Evolutionary conservation across 2,113 vertebrate species (phyloP).

Genomic region (Paedocypris sp.): DNA sequence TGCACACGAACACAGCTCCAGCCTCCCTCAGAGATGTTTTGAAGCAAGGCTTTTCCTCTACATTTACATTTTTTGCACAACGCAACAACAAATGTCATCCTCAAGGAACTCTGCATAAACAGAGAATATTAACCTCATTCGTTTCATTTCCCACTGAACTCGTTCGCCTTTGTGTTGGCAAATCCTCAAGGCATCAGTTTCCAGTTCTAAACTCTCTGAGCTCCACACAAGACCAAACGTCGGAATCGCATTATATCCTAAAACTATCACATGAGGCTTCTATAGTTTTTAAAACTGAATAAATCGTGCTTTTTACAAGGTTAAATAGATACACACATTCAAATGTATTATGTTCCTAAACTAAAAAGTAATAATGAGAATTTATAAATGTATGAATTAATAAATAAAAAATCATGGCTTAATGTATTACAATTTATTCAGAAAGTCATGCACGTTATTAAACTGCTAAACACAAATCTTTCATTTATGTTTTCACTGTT

Average conservation of each 20-base stretch:
- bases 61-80: constrained; percentile 24
- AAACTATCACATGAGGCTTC: background rate
- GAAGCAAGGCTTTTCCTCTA: background rate
- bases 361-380: too few relatives aligned
- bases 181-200: constrained; percentile 7
- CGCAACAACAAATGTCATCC: constrained; percentile 28
- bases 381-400: too few relatives aligned
- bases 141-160: constrained; percentile 18
- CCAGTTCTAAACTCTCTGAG: background rate
- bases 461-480: too few relatives aligned
- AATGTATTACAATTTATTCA: too few relatives aligned
- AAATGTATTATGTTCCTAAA: too few relatives aligned
- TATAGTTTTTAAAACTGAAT: constrained; percentile 6
- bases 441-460: too few relatives aligned
- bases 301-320: background rate
- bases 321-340: too few relatives aligned
- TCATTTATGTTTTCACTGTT: too few relatives aligned
- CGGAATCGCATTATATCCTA: background rate
- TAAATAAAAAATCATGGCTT: too few relatives aligned
- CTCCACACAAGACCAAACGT: background rate
- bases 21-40: background rate
- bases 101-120: constrained; percentile 27
- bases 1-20: background rate
- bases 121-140: constrained; percentile 26
- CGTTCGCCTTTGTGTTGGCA: constrained; percentile 12